phyloP scores from a whole-genome alignment of 2,113 vertebrate genomes.

The Theropithecus gelada region DNA sequence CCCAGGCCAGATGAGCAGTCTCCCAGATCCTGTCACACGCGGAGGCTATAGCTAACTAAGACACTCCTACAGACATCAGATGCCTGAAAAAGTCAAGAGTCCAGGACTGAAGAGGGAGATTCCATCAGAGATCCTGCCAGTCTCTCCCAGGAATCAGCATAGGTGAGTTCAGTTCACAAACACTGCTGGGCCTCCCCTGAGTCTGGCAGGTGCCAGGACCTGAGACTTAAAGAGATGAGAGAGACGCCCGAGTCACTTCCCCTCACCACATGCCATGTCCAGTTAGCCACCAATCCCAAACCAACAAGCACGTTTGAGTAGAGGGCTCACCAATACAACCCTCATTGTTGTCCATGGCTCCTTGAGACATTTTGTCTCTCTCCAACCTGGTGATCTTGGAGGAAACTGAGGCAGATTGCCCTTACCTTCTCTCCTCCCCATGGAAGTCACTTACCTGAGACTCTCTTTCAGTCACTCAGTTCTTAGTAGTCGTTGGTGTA shows the following conservation, averaged over 20 bases:
- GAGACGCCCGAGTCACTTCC: background rate
- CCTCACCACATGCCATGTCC: background rate
- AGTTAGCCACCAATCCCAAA: background rate
- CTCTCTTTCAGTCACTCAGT: background rate
- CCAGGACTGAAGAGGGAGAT: background rate
- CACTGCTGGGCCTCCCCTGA: background rate
- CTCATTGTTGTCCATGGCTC: background rate
- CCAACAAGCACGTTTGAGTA: background rate
- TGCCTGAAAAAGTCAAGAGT: background rate
- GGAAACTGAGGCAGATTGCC: background rate
- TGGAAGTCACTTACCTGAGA: background rate
- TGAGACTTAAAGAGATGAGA: background rate
- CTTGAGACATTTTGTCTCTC: conserved; percentile 10
- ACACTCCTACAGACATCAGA: background rate
- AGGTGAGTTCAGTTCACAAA: background rate
- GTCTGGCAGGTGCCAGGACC: background rate
- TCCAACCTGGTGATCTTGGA: background rate
- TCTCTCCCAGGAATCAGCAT: background rate
- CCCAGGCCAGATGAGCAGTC: background rate
- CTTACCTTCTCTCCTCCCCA: background rate
- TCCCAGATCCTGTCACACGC: background rate
- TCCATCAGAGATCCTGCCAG: background rate
- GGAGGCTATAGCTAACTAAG: background rate
- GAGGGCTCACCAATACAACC: background rate
- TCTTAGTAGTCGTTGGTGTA: background rate